Conservation (phyloP, 1,140 invertebrate species). For the Heliconius hewitsoni region DNA sequence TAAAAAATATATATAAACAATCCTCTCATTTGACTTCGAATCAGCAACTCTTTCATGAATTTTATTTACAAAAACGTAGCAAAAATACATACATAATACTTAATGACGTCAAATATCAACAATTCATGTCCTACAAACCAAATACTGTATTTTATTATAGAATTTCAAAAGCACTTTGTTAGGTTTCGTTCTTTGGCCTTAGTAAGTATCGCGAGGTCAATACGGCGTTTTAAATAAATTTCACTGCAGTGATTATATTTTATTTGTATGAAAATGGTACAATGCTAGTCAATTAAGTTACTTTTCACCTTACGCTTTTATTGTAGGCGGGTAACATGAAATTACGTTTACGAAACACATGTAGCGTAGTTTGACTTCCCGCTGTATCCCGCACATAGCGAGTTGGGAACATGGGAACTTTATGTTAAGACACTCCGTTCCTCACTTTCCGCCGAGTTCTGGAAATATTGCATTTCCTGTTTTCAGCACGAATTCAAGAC, state of each 20-base stretch:
- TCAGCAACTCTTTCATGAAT: background rate
- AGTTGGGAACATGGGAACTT: background rate
- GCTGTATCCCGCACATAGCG: background rate
- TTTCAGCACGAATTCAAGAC: too few species aligned
- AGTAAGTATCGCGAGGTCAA: conserved; percentile 26
- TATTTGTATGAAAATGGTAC: conserved; percentile 7
- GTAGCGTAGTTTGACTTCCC: background rate
- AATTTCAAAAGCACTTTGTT: conserved; percentile 17
- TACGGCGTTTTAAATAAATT: conserved; percentile 23
- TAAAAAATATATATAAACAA: background rate
- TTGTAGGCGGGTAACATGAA: background rate
- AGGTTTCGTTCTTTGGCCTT: conserved; percentile 15
- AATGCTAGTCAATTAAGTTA: background rate
- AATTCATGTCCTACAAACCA: background rate
- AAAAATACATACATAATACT: background rate
- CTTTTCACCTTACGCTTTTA: background rate
- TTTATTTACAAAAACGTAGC: background rate
- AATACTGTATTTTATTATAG: conserved; percentile 7
- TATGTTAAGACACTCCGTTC: background rate
- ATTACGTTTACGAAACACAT: background rate
- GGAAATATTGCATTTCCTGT: background rate
- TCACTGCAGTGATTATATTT: conserved; percentile 23
- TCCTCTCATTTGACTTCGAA: background rate
- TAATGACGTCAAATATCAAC: background rate
- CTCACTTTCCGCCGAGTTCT: background rate